phyloP scores from a whole-genome alignment of 2,113 vertebrate species.

The Psammodynastes pulverulentus region DNA sequence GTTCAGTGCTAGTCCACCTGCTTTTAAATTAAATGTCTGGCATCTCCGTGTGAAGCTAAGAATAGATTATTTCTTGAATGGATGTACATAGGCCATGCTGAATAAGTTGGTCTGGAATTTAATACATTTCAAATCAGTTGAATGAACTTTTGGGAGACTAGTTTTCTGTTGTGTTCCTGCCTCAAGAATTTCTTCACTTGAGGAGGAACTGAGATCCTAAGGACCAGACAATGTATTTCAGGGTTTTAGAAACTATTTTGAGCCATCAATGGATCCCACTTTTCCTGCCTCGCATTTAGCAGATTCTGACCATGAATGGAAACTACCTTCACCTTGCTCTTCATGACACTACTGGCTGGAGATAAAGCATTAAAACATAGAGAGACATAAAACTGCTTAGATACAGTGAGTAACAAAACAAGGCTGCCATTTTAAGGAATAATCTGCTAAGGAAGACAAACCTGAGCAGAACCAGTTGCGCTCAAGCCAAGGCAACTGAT shows the following conservation, averaged over 20 bases:
- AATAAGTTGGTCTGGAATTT: neutral
- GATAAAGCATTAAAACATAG: neutral
- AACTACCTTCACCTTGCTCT: neutral
- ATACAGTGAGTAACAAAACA: neutral
- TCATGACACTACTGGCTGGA: neutral
- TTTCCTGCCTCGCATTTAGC: neutral
- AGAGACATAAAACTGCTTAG: neutral
- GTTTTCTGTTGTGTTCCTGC: neutral
- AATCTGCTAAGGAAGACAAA: neutral
- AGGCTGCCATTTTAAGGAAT: neutral
- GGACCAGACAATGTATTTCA: neutral
- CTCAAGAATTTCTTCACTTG: neutral
- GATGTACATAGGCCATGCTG: neutral
- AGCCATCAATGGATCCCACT: neutral
- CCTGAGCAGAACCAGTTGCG: neutral
- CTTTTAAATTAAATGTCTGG: neutral
- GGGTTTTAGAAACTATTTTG: neutral
- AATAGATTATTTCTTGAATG: neutral
- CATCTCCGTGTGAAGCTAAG: neutral
- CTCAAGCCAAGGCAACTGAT: neutral
- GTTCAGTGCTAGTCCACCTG: neutral
- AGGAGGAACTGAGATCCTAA: neutral
- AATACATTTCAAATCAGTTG: neutral
- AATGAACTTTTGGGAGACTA: neutral
- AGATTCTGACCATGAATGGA: neutral